Percentiles rank a stretch among this genome's conserved stretches.
These are phyloP conservation scores for Leucozona laternaria DNA, from an alignment of 2,888 invertebrate species.

Conservation along the genomic window DNA sequence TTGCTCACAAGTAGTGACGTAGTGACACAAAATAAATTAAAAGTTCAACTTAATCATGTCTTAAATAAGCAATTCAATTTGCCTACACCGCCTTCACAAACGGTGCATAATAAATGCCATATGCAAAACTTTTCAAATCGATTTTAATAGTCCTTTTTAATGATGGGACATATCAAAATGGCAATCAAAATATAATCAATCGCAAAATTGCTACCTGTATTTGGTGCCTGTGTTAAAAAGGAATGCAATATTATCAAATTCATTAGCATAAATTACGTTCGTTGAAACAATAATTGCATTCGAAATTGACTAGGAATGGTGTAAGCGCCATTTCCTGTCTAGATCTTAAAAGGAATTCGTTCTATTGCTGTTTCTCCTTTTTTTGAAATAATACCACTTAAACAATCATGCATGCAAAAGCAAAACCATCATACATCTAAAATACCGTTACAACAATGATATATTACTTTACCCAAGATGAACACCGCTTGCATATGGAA, in stretches of 20 bases:
- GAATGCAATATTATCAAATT: neutral
- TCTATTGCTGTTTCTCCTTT: neutral
- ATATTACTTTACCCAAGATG: slow-evolving; percentile 67
- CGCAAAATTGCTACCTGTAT: neutral
- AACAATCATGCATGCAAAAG: slow-evolving; percentile 14
- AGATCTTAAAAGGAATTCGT: neutral
- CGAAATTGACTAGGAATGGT: slow-evolving; percentile 1
- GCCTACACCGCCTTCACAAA: too few relatives aligned
- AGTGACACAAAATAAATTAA: too few relatives aligned
- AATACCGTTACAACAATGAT: slow-evolving; percentile 11
- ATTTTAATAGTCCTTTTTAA: neutral
- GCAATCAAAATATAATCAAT: neutral
- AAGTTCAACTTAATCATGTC: too few relatives aligned
- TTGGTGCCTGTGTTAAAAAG: neutral
- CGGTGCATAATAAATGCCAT: neutral
- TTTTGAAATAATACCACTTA: neutral
- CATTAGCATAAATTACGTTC: neutral
- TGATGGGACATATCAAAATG: neutral
- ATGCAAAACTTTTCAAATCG: neutral
- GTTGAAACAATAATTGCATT: neutral
- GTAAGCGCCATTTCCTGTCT: neutral
- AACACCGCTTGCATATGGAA: slow-evolving; percentile 69
- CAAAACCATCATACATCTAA: slow-evolving; percentile 29
- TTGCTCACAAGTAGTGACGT: too few relatives aligned
- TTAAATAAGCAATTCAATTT: too few relatives aligned